Evolutionary conservation across 2,888 invertebrate species (phyloP).

Genomic region (Bellardia pandia): DNA sequence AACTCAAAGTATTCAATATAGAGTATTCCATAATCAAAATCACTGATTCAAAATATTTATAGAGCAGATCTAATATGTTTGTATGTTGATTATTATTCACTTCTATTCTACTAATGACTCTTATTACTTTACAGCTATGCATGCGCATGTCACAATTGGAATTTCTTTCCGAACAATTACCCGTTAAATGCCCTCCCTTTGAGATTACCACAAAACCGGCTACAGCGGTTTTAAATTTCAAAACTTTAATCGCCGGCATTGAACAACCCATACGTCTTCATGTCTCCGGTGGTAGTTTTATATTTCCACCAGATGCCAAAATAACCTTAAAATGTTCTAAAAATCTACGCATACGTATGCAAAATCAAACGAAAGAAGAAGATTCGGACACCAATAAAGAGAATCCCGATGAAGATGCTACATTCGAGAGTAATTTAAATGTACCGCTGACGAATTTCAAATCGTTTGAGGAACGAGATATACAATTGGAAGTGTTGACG

Average conservation of each 20-base stretch:
- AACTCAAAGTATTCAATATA: too few species aligned
- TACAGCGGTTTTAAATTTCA: conserved; percentile 85
- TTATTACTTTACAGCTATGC: conserved; percentile 75
- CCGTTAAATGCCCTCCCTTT: conserved; percentile 82
- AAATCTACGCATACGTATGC: conserved; percentile 82
- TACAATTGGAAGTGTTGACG: conserved; percentile 89
- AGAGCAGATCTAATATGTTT: too few species aligned
- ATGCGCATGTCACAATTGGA: conserved; percentile 87
- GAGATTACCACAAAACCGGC: conserved; percentile 85
- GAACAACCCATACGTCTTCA: conserved; percentile 91
- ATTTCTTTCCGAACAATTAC: conserved; percentile 88
- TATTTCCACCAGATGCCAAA: conserved; percentile 87
- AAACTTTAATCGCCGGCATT: conserved; percentile 92
- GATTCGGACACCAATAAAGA: conserved; percentile 62
- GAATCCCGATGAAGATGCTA: conserved; percentile 74
- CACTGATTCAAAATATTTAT: too few species aligned
- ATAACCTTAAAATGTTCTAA: conserved; percentile 83
- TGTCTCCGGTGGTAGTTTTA: conserved; percentile 91
- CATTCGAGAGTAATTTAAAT: conserved; percentile 83
- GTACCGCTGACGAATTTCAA: conserved; percentile 86
- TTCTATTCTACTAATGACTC: not conserved
- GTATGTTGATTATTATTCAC: too few species aligned
- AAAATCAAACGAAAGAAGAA: conserved; percentile 60
- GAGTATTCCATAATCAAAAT: too few species aligned
- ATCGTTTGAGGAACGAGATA: conserved; percentile 88